Evolutionary conservation across 2,888 invertebrate genomes (phyloP).

Genomic region (Tenodera sinensis): DNA sequence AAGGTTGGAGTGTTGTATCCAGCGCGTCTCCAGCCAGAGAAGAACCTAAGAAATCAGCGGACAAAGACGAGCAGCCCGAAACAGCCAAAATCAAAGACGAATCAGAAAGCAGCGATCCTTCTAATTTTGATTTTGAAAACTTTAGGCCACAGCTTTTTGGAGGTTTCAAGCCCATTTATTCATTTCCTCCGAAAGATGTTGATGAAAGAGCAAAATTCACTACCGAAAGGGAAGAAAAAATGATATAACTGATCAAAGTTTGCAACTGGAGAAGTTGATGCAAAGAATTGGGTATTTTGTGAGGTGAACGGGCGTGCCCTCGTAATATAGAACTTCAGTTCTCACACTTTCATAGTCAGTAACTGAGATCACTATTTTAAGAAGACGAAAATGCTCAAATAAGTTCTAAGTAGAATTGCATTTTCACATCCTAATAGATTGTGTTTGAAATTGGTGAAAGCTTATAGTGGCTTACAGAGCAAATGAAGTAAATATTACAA

Average conservation of each 20-base stretch:
- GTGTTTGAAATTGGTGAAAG: too few species aligned
- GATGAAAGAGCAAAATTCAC: slow-evolving; percentile 16
- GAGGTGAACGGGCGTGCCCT: neutral
- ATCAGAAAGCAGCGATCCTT: slow-evolving; percentile 37
- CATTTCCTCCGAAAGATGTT: slow-evolving; percentile 30
- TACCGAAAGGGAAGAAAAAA: slow-evolving; percentile 28
- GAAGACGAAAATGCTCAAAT: neutral
- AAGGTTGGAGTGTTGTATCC: slow-evolving; percentile 58
- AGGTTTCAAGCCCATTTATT: slow-evolving; percentile 61
- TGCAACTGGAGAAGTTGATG: neutral
- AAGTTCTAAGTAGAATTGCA: neutral
- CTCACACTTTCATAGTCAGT: neutral
- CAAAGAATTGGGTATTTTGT: neutral
- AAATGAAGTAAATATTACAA: too few species aligned
- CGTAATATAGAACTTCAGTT: neutral
- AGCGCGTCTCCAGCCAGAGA: slow-evolving; percentile 3
- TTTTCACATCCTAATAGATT: neutral
- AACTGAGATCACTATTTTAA: neutral
- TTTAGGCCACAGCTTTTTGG: slow-evolving; percentile 67
- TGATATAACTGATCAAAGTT: neutral
- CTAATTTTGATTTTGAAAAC: slow-evolving; percentile 59
- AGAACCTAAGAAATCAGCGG: slow-evolving; percentile 19
- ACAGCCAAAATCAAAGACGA: slow-evolving; percentile 16
- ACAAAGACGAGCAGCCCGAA: slow-evolving; percentile 32
- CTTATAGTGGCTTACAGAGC: too few species aligned